Evolutionary conservation across 2,888 invertebrate species (phyloP).

Genomic region (Furcula furcula): DNA sequence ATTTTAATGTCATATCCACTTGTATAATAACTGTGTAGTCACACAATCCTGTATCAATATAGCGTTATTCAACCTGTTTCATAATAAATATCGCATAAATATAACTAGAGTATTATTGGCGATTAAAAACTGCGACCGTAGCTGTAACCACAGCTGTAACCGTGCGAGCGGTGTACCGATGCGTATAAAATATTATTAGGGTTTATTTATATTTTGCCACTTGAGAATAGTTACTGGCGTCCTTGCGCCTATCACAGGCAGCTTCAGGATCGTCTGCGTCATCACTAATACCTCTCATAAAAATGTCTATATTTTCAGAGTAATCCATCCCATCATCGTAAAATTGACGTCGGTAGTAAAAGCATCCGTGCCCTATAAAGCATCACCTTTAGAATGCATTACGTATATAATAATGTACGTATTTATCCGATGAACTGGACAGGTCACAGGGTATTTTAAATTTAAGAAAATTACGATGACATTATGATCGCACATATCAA

Average conservation of each 20-base stretch:
- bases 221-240: constrained; percentile 18
- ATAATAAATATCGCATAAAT: too few species aligned
- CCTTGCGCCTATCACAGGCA: constrained; percentile 23
- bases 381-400: constrained; percentile 38
- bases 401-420: too few species aligned
- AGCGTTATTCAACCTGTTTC: too few species aligned
- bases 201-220: constrained; percentile 17
- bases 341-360: constrained; percentile 61
- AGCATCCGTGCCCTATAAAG: constrained; percentile 45
- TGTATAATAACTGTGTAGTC: too few species aligned
- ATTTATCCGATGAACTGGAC: too few species aligned
- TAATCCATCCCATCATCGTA: constrained; percentile 67
- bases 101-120: too few species aligned
- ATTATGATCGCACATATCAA: too few species aligned
- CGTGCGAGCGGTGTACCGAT: not conserved
- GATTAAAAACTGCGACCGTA: too few species aligned
- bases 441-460: too few species aligned
- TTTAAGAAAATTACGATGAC: too few species aligned
- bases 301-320: constrained; percentile 64
- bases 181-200: constrained; percentile 4
- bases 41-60: too few species aligned
- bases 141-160: not conserved
- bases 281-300: constrained; percentile 56
- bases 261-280: constrained; percentile 38
- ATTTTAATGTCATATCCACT: too few species aligned